These are phyloP conservation scores for Syncerus caffer DNA, from an alignment of 2,797 vertebrate genomes.

Conservation along the genomic window DNA sequence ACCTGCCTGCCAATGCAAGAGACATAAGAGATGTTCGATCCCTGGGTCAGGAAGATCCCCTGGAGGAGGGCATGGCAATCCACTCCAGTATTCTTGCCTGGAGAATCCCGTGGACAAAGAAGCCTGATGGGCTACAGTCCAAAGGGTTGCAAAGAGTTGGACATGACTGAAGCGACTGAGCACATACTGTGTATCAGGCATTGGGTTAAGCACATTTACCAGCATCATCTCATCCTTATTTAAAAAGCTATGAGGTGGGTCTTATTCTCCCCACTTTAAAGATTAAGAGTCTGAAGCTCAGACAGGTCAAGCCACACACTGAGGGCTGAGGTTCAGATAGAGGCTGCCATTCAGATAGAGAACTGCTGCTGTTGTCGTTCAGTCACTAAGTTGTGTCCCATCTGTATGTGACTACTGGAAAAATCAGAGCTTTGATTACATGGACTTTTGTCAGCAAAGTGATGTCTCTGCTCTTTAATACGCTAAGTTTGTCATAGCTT, in stretches of 20 bases:
- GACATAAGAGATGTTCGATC: background rate
- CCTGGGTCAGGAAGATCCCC: background rate
- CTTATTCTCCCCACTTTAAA: background rate
- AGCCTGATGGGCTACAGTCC: background rate
- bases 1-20: background rate
- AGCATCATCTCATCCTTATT: background rate
- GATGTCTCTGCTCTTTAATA: background rate
- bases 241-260: background rate
- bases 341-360: background rate
- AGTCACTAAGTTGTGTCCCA: background rate
- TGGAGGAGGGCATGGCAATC: background rate
- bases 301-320: background rate
- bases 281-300: background rate
- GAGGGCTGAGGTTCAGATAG: background rate
- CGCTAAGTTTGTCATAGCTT: background rate
- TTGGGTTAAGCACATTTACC: background rate
- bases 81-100: background rate
- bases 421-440: background rate
- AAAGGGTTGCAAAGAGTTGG: background rate
- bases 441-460: background rate
- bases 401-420: background rate
- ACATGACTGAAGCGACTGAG: background rate
- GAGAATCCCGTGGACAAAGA: background rate
- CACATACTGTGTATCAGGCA: background rate
- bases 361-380: background rate